Base-by-base conservation (phyloP, 2,888 invertebrate species). In the Drosophila paramelanica region DNA sequence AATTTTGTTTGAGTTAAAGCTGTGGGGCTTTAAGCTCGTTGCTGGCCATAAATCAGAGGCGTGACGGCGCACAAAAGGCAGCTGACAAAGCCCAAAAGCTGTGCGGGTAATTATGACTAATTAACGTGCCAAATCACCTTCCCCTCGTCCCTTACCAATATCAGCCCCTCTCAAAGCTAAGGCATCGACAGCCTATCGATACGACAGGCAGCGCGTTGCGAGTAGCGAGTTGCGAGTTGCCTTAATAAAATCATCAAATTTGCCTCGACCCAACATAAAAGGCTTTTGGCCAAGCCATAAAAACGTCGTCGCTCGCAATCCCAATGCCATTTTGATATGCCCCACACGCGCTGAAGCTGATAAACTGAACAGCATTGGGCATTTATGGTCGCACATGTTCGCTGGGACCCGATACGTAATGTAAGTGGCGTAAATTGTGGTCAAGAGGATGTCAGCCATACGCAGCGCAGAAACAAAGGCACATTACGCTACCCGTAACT, bases 221-320 rank as follows among this genome's bases (percentile, higher is more conserved):
- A 60, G 60, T 68, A 41, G 20, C 31, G 53, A 50, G 47, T 36
- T 56, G 43, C 41, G 49, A 60, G 60, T 68, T 77, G 67, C 67
- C 77, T 74, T 79, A 87, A 87, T 84, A 85, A 87, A 87, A 84
- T 68, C 87, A 83, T 83, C 77, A 87, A 83, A 83, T 84, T 86
- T 84, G 73, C 79, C 81, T 79, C 46, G 47, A 56, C 56, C 79
- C 42, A 57, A 70, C 87, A 83, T 83, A 81, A 83, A 87, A 81
- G 81, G 72, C 83, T 79, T 86, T 83, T 69, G 81, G 64, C 56
- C 68, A 56, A 69, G 73, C 77, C 79, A 79, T 84, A 84, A 82
- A 82, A 86, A 86, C 61, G 76, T 85, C 73, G 68, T 67, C 75
- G 49, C 59, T 56, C 27, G 68, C 85, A 62, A 64, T 64, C 38